Evolutionary conservation across 2,888 invertebrate genomes (phyloP).

Genomic region (Cetonia aurata): DNA sequence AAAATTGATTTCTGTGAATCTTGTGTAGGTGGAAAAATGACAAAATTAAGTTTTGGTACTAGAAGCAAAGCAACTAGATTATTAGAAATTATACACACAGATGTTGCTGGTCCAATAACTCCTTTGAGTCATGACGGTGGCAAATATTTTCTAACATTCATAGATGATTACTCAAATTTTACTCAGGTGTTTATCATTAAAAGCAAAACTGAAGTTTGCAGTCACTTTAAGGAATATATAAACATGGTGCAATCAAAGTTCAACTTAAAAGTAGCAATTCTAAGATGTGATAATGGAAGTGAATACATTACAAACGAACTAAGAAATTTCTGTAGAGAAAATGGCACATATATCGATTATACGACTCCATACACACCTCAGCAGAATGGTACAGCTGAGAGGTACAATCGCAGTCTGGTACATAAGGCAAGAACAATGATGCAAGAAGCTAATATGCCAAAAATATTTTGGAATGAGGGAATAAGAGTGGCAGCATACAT

Average conservation of each 20-base stretch:
- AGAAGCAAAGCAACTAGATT: not conserved
- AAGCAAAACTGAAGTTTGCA: constrained; percentile 1
- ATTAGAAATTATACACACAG: not conserved
- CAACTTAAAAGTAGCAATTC: constrained; percentile 31
- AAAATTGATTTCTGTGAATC: constrained; percentile 18
- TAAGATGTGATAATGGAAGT: constrained; percentile 47
- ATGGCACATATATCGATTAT: constrained; percentile 45
- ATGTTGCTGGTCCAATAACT: constrained; percentile 44
- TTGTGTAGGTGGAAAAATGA: not conserved
- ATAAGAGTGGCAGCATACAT: not conserved
- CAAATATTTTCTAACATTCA: constrained; percentile 41
- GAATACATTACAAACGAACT: constrained; percentile 45
- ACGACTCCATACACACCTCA: constrained; percentile 46
- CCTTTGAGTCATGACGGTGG: constrained; percentile 42
- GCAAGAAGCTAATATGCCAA: constrained; percentile 41
- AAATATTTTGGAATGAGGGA: constrained; percentile 11
- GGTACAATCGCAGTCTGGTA: constrained; percentile 45
- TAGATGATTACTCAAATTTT: constrained; percentile 2
- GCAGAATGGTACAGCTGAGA: constrained; percentile 46
- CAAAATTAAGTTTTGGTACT: not conserved
- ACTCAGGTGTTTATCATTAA: not conserved
- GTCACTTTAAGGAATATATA: not conserved
- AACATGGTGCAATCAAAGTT: constrained; percentile 28
- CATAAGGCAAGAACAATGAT: constrained; percentile 47
- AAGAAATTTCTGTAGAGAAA: constrained; percentile 43